A percentile compares a stretch with the other conserved stretches of the same genome.
phyloP scores from a whole-genome alignment of 2,113 vertebrate genomes.

The Megalops atlanticus region DNA sequence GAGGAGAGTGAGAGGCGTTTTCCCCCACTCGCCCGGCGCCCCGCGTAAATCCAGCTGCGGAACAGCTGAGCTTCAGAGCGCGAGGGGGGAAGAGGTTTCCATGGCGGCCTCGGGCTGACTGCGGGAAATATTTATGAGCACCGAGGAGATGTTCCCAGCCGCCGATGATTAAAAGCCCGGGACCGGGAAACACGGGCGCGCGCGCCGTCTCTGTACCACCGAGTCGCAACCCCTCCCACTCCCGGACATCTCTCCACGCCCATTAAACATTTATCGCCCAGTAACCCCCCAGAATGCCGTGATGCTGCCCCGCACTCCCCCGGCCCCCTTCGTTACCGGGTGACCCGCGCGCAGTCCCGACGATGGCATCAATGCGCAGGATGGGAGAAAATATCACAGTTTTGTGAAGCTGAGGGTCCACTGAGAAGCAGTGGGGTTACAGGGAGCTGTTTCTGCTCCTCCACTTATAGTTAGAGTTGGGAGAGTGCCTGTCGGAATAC shows the following conservation, averaged over 20 bases:
- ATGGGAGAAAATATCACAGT: not conserved
- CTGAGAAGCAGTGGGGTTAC: not conserved
- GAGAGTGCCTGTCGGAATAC: not conserved
- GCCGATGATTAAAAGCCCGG: constrained; percentile 9
- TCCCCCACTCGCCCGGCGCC: not conserved
- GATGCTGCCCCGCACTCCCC: not conserved
- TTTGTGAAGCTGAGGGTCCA: not conserved
- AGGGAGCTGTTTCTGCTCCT: not conserved
- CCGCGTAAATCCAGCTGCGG: not conserved
- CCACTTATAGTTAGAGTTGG: not conserved
- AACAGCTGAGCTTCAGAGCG: constrained; percentile 3
- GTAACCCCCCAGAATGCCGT: not conserved
- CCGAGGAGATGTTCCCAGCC: constrained; percentile 13
- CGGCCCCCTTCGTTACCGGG: constrained; percentile 5
- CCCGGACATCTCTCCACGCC: constrained; percentile 14
- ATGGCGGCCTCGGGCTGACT: not conserved
- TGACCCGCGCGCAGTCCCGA: not conserved
- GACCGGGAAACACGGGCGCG: not conserved
- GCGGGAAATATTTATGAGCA: constrained; percentile 10
- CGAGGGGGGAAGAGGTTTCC: not conserved
- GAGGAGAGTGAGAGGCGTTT: not conserved
- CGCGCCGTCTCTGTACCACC: not conserved
- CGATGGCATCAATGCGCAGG: not conserved
- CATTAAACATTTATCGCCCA: constrained; percentile 16
- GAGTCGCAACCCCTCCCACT: constrained; percentile 10